Conservation (phyloP, 2,888 invertebrate species). For the Lasioglossum vierecki region DNA sequence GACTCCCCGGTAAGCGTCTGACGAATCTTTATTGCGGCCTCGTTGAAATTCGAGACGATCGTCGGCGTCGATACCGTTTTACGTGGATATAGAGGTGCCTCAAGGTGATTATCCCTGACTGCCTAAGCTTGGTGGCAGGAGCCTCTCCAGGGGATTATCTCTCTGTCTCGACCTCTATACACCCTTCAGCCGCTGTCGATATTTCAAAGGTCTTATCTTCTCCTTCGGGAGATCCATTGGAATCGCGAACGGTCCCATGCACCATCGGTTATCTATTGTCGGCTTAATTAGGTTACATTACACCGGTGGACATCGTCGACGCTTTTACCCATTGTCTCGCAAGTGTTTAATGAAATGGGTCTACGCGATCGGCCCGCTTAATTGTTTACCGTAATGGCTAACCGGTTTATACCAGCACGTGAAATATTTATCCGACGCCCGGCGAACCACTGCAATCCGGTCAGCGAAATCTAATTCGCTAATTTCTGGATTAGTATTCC, state of each 20-base stretch:
- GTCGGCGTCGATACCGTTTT: slow-evolving; percentile 74
- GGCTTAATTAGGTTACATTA: slow-evolving; percentile 67
- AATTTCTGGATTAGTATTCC: not conserved
- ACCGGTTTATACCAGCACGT: not conserved
- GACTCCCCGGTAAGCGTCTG: slow-evolving; percentile 44
- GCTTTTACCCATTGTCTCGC: slow-evolving; percentile 33
- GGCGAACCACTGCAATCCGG: not conserved
- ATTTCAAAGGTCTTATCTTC: slow-evolving; percentile 81
- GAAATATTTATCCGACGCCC: not conserved
- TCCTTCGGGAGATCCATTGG: slow-evolving; percentile 76
- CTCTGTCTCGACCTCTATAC: slow-evolving; percentile 74
- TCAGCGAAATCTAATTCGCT: slow-evolving; percentile 5
- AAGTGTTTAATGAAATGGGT: slow-evolving; percentile 27
- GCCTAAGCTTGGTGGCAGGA: slow-evolving; percentile 77
- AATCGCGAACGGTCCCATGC: slow-evolving; percentile 59
- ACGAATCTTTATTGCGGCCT: slow-evolving; percentile 72
- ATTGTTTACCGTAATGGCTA: slow-evolving; percentile 27
- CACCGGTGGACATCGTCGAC: slow-evolving; percentile 22
- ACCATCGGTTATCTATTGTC: slow-evolving; percentile 61
- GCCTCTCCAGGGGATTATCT: slow-evolving; percentile 80
- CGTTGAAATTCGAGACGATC: slow-evolving; percentile 75
- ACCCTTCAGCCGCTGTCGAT: slow-evolving; percentile 80
- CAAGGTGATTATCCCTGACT: slow-evolving; percentile 81
- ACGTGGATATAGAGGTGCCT: slow-evolving; percentile 73
- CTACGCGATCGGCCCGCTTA: not conserved